A percentile compares a stretch with the other conserved stretches of the same genome.
phyloP scores from a whole-genome alignment of 2,888 invertebrate genomes.

The Drosophila longiperda region DNA sequence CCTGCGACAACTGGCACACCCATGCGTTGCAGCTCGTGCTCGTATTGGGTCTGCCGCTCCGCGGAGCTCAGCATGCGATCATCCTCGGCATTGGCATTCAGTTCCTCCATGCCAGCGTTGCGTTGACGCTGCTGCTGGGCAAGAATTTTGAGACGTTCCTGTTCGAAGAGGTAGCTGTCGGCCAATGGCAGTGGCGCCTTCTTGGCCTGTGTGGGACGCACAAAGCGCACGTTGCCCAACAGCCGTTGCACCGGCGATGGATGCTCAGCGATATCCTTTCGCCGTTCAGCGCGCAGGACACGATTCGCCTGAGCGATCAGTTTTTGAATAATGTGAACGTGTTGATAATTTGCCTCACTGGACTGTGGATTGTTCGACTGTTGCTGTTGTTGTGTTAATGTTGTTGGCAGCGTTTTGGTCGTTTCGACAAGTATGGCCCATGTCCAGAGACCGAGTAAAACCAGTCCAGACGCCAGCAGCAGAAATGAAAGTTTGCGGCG shows the following conservation, averaged over 20 bases:
- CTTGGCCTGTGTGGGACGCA: slow-evolving; percentile 78
- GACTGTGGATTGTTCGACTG: slow-evolving; percentile 16
- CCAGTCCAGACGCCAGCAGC: slow-evolving; percentile 77
- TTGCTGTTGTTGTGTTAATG: slow-evolving; percentile 15
- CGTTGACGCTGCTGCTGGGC: slow-evolving; percentile 85
- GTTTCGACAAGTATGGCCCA: slow-evolving; percentile 83
- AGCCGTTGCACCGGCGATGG: slow-evolving; percentile 39
- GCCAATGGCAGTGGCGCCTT: slow-evolving; percentile 78
- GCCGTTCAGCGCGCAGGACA: slow-evolving; percentile 80
- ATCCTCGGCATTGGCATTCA: slow-evolving; percentile 78
- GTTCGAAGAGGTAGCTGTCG: slow-evolving; percentile 84
- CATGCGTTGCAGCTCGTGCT: slow-evolving; percentile 84
- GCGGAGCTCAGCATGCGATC: slow-evolving; percentile 83
- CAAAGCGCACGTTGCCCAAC: slow-evolving; percentile 78
- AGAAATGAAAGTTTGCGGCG: slow-evolving; percentile 84
- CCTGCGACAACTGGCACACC: slow-evolving; percentile 84
- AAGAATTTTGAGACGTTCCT: slow-evolving; percentile 84
- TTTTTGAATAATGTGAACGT: slow-evolving; percentile 83
- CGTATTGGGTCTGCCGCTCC: slow-evolving; percentile 84
- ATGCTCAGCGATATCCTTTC: slow-evolving; percentile 59
- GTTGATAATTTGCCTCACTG: slow-evolving; percentile 67
- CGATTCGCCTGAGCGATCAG: slow-evolving; percentile 84
- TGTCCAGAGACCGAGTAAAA: slow-evolving; percentile 84
- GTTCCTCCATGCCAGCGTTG: slow-evolving; percentile 82
- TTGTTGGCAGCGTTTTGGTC: slow-evolving; percentile 41